These are phyloP conservation scores for Drosophila austrosaltans DNA, from an alignment of 2,888 invertebrate species.

Conservation along the genomic window DNA sequence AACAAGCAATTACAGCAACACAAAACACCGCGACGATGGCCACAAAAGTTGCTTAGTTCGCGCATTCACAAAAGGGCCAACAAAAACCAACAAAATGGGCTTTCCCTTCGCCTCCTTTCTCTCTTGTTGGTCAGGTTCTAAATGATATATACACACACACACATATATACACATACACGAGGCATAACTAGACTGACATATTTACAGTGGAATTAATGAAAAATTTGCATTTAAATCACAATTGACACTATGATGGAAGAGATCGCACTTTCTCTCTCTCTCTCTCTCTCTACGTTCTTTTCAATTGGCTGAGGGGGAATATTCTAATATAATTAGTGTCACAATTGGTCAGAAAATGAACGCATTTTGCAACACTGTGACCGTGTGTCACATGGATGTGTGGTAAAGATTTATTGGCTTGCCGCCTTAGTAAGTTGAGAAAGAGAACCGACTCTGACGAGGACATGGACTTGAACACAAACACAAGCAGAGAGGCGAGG, in stretches of 20 bases:
- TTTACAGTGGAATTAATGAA: too few species aligned
- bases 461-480: conserved; percentile 24
- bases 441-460: conserved; percentile 36
- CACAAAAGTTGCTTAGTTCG: conserved; percentile 16
- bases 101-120: too few species aligned
- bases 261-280: too few species aligned
- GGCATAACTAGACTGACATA: too few species aligned
- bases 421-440: conserved; percentile 47
- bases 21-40: conserved; percentile 21
- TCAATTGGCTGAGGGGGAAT: not conserved
- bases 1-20: conserved; percentile 69
- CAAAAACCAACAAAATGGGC: not conserved
- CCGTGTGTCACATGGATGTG: conserved; percentile 31
- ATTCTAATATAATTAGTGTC: not conserved
- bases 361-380: conserved; percentile 7
- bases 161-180: too few species aligned
- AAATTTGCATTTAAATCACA: too few species aligned
- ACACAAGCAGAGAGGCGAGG: not conserved
- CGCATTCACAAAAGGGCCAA: conserved; percentile 14
- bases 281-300: too few species aligned
- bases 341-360: not conserved
- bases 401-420: conserved; percentile 71
- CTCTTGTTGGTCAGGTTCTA: too few species aligned
- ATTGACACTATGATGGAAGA: too few species aligned
- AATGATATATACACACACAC: too few species aligned